These are phyloP conservation scores for Bufotes viridis DNA, from an alignment of 2,797 vertebrate genomes.

Conservation along the genomic window DNA sequence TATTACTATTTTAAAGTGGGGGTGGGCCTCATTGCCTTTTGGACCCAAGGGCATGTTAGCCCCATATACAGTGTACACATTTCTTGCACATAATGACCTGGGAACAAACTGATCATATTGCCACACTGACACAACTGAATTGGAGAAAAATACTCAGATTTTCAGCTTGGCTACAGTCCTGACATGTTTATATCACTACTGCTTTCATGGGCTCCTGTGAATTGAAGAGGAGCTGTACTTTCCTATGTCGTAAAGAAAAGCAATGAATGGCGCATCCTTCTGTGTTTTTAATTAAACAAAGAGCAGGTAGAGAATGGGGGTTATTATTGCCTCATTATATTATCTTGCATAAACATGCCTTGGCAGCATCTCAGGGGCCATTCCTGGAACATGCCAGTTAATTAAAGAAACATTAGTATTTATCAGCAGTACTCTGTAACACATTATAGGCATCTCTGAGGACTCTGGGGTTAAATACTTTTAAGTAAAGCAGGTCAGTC, in stretches of 20 bases:
- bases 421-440: constrained; percentile 50
- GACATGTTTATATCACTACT: neutral
- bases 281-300: constrained; percentile 47
- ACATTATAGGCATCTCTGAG: constrained; percentile 51
- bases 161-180: neutral
- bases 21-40: neutral
- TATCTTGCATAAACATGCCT: constrained; percentile 52
- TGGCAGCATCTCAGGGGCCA: constrained; percentile 59
- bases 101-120: neutral
- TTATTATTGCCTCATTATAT: constrained; percentile 49
- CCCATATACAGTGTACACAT: neutral
- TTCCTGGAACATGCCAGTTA: constrained; percentile 60
- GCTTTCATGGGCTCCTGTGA: neutral
- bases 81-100: neutral
- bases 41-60: neutral
- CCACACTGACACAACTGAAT: neutral
- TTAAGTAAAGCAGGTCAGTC: constrained; percentile 52
- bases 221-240: neutral
- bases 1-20: neutral
- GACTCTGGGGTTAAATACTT: constrained; percentile 59
- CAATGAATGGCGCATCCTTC: neutral
- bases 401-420: constrained; percentile 63
- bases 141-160: neutral
- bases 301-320: constrained; percentile 39
- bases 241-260: neutral